Evolutionary conservation across 1,140 invertebrate genomes (phyloP).

Genomic region (Brachionus rubens): DNA sequence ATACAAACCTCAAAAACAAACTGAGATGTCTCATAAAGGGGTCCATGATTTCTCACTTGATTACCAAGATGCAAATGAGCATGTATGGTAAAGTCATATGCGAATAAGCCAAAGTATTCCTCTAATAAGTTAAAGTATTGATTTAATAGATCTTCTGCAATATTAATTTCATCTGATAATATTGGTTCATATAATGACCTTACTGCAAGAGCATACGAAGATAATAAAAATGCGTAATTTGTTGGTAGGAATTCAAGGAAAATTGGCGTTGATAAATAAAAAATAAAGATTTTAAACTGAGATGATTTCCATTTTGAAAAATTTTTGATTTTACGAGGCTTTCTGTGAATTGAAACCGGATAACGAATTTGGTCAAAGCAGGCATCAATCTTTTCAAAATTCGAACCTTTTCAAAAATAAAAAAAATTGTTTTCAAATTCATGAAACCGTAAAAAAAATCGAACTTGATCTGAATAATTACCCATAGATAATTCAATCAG

Average conservation of each 20-base stretch:
- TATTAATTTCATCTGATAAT: not conserved
- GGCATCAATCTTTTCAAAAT: no score
- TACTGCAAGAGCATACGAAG: not conserved
- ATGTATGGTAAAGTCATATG: not conserved
- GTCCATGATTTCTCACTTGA: not conserved
- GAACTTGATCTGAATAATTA: no score
- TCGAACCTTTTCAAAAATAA: no score
- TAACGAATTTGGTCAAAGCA: not conserved
- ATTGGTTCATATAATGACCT: not conserved
- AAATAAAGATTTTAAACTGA: not conserved
- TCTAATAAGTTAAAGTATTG: not conserved
- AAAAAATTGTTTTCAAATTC: no score
- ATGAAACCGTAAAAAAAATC: no score
- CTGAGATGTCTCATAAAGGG: not conserved
- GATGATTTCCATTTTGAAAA: not conserved
- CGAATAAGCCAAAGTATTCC: not conserved
- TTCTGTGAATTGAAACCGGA: not conserved
- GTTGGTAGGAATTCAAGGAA: not conserved
- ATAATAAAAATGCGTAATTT: not conserved
- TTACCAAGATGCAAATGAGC: not conserved
- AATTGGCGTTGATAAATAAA: not conserved
- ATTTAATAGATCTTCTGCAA: not conserved
- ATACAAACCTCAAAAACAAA: not conserved
- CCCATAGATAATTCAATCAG: no score
- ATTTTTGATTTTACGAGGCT: not conserved